Evolutionary conservation across 2,888 invertebrate genomes (phyloP), one percentile per base, ranked within the genome.

Genomic region (Celastrina argiolus): DNA sequence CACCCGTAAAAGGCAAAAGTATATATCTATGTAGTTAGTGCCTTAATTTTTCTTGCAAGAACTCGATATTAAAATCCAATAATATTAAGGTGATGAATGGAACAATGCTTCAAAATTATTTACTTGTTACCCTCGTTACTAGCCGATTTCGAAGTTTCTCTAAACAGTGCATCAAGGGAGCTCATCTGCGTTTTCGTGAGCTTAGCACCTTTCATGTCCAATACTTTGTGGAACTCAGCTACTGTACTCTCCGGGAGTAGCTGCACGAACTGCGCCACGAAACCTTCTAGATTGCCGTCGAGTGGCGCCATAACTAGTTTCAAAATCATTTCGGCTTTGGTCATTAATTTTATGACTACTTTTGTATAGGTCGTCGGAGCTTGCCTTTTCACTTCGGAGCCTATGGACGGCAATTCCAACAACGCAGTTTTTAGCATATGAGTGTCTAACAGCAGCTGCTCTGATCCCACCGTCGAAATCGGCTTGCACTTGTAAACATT

Each of bases 251-350:
- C 98, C 0, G 98, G 98, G 67, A 99, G 83, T 12, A 99, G 85
- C 80, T 97, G 97, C 63, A 96, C 93, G 78, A 97, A 98, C 80
- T 98, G 98, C 59, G 96, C 95, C 0, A 97, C 96, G 78, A 99
- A 96, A 0, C 95, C 94, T 58, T 95, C 94, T 0, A 94, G 86
- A 5, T 83, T 81, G 0, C 81, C 82, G 72, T 97, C 97, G 18
- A 96, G 91, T 0, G 98, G 97, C 0, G 98, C 96, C 99, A 99
- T 99, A 0, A 99, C 98, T 36, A 99, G 93, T 91, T 99, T 99
- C n/a, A 99, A 90, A 45, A 99, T 96, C 97, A 99, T 98, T 85
- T 99, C 99, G 0, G 99, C 99, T 78, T 97, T 97, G 0, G 97
- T 97, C 98, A 99, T 99, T 41, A 98, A 93, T 87, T 95, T 95